Conservation (phyloP, 2,113 vertebrate species). For the Copsychus sechellarum region DNA sequence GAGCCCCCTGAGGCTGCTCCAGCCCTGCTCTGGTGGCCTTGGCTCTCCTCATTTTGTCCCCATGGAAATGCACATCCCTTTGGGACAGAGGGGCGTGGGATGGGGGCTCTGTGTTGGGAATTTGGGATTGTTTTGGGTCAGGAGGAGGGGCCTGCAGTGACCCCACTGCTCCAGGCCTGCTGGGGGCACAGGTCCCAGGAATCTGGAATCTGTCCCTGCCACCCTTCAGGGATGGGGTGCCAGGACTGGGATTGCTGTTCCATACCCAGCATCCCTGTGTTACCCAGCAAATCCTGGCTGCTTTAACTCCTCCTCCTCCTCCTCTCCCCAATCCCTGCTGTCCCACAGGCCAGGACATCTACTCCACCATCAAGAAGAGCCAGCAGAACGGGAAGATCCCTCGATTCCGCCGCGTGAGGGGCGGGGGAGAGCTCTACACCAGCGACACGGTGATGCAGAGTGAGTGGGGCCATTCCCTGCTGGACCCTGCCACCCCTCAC, state of each 20-base stretch:
- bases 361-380: conserved; percentile 77
- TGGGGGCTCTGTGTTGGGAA: too few species aligned
- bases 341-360: conserved; percentile 67
- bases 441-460: conserved; percentile 77
- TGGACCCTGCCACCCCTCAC: neutral
- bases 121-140: too few species aligned
- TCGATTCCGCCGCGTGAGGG: conserved; percentile 73
- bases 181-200: too few species aligned
- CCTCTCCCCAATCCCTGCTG: neutral
- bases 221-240: neutral
- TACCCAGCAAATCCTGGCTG: neutral
- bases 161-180: too few species aligned
- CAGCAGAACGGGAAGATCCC: conserved; percentile 74
- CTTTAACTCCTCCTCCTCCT: neutral
- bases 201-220: too few species aligned
- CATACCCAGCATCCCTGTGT: neutral
- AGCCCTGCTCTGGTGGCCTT: neutral
- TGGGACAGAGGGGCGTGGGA: neutral
- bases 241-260: neutral
- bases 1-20: neutral
- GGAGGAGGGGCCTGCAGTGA: too few species aligned
- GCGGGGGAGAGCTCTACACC: conserved; percentile 71
- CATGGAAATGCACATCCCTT: rapidly evolving
- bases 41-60: neutral
- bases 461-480: conserved; percentile 10